Base-by-base conservation (phyloP, 2,888 invertebrate species). In the Thecophora atra region DNA sequence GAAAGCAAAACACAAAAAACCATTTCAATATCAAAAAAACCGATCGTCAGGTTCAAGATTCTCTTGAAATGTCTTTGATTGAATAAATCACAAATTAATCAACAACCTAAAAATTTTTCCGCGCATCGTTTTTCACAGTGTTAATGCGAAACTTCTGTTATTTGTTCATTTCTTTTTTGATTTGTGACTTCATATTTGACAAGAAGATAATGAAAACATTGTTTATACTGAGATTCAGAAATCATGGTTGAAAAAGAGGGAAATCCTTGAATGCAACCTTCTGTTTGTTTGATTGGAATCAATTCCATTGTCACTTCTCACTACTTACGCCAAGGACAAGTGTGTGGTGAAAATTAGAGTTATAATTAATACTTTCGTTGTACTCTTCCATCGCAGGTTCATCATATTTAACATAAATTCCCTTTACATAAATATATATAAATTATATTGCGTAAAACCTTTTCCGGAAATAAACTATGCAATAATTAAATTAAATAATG, bases 271-370 rank as follows among this genome's bases (percentile, higher is more conserved):
- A 52, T 6, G 19, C 19, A 6, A 52, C 5, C 19, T 52, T 52
- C 17, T 52, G 13, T 13, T 6, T 6, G 17, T 11, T 7, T 8
- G 13, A 52, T 6, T 52, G 17, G 2, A 19, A 19, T n/a, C n/a
- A 52, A 19, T 52, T 19, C 19, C 7, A 15, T 52, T 3, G 15
- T 52, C 19, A 19, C 13, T 52, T 19, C 19, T 73, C 47, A 73
- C 67, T 73, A 83, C 84, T 83, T 77, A 83, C 83, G 79, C 77
- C 28, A 74, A 72, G 17, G 77, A 69, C 26, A 74, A 73, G 71
- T 78, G 78, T 71, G 78, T 73, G 47, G 77, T 75, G 69, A 77
- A 76, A 70, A 80, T 74, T 71, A 83, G 72, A 70, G 77, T 77
- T 42, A 80, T 78, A 68, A 81, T 73, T 60, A 84, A 73, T 62